These are phyloP conservation scores for Neosilurus hyrtlii DNA, from an alignment of 2,797 vertebrate genomes.

Conservation along the genomic window DNA sequence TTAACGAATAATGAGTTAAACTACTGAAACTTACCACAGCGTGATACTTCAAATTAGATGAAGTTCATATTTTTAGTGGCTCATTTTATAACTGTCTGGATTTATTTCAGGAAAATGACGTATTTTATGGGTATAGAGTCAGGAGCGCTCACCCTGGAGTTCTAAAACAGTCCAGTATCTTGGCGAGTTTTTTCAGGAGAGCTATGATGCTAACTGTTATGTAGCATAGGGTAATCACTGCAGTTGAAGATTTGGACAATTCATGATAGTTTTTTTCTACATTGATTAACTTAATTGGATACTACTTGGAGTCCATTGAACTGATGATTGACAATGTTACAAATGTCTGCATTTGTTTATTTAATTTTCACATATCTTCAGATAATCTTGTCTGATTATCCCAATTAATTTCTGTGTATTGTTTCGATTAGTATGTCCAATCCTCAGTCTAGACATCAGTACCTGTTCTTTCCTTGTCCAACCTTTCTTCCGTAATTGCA, in stretches of 20 bases:
- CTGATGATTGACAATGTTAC: background rate
- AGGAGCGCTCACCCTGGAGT: background rate
- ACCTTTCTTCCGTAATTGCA: no score
- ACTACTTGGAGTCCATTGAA: background rate
- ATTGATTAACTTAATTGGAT: background rate
- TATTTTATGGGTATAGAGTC: background rate
- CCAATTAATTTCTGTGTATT: no score
- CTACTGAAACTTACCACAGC: background rate
- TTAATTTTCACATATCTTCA: no score
- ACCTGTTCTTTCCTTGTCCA: no score
- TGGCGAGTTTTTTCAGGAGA: background rate
- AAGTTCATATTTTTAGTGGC: background rate
- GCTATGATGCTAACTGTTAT: background rate
- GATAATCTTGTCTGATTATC: no score
- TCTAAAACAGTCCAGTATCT: background rate
- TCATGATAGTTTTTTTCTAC: no score
- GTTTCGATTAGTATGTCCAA: no score
- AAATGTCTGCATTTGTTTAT: no score
- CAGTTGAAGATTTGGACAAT: background rate
- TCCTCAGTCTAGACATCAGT: no score
- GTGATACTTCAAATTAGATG: background rate
- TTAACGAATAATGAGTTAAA: no score
- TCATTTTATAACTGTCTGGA: background rate
- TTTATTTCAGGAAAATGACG: background rate
- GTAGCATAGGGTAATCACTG: background rate